Evolutionary conservation across 1,140 invertebrate genomes (phyloP), one percentile per base, ranked within the genome.

Genomic region (Oncopodura yosiiana): DNA sequence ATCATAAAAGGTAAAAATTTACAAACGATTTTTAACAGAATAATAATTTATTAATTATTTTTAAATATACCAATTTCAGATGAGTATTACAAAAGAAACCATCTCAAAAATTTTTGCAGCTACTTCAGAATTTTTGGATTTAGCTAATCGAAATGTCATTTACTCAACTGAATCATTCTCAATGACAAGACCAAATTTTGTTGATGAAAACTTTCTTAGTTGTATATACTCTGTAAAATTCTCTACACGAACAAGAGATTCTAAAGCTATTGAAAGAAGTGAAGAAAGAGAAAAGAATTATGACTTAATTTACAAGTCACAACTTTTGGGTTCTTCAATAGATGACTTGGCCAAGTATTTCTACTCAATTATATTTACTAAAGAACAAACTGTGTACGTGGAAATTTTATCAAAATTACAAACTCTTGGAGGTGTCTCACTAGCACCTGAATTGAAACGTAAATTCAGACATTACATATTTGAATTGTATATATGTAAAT

Each of bases 221-320:
- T 19, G 27, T 5, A 59, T 59, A 18, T 54, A 42, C 27, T 24
- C 51, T 21, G 38, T 50, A 27, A 44, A 49, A 49, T 49, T 49
- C 19, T 37, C 48, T n/a, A 38, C n/a, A 23, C 34, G 3, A 9
- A 5, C 37, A 16, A 18, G 3, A 3, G 14, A 3, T 18, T 19
- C 18, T 38, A 5, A 18, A 4, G 9, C 32, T 21, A 18, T 6
- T 4, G 14, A 14, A 4, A 11, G 12, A 6, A 39, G 23, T 38
- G 32, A 5, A 34, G 5, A 23, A 4, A 38, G 6, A 11, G 36
- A 9, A 37, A 26, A 8, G 16, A 8, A 46, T 14, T 44, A 45
- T n/a, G 44, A 60, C 27, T 36, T 55, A 23, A 60, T 60, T 19
- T 29, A 36, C 24, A 61, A 61, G 45, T 52, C 58, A 18, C 53